Evolutionary conservation across 2,797 vertebrate genomes (phyloP).

Genomic region (Arremon aurantiirostris): DNA sequence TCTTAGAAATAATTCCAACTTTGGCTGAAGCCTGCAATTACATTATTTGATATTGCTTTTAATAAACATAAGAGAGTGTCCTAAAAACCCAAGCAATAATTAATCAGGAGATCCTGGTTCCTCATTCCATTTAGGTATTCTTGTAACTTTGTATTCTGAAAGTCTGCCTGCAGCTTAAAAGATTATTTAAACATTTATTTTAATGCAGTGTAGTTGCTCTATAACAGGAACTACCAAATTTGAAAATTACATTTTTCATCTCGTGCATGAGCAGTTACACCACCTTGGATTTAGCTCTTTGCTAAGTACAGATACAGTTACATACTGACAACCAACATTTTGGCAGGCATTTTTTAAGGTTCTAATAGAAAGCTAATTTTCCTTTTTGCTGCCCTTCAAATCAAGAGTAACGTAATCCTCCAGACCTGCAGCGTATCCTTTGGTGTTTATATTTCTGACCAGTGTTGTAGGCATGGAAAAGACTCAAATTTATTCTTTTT

Average conservation of each 20-base stretch:
- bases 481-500: background rate
- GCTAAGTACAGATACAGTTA: background rate
- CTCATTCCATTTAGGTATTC: background rate
- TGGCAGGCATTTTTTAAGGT: background rate
- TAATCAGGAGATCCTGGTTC: background rate
- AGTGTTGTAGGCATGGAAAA: background rate
- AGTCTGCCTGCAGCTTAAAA: background rate
- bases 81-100: background rate
- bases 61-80: background rate
- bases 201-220: background rate
- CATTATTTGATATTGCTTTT: background rate
- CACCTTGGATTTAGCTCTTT: background rate
- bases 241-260: background rate
- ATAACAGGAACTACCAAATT: background rate
- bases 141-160: background rate
- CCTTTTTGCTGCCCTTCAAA: background rate
- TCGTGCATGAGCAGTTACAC: background rate
- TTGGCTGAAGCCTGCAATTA: background rate
- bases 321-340: accelerated
- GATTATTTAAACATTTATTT: background rate
- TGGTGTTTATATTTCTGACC: background rate
- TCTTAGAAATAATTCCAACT: background rate
- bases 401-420: background rate
- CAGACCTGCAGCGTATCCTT: background rate
- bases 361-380: background rate